A percentile compares a stretch with the other conserved stretches of the same genome.
Conservation (phyloP, 2,888 invertebrate genomes). For the Cheilosia vernalis region DNA sequence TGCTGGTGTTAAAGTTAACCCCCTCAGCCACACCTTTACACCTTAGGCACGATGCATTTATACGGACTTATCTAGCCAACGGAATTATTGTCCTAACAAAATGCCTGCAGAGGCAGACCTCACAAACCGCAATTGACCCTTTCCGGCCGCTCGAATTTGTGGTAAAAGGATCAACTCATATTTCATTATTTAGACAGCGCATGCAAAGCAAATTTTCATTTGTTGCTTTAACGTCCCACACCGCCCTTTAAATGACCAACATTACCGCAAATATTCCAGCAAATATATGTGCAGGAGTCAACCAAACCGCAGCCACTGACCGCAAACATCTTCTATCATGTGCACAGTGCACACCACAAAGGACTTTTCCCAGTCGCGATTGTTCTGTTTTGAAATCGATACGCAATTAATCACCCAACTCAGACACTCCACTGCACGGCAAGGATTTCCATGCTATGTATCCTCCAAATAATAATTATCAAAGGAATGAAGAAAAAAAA, state of each 20-base stretch:
- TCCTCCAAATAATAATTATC: not conserved
- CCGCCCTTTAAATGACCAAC: slow-evolving; percentile 21
- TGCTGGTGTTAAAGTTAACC: not conserved
- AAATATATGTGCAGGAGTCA: slow-evolving; percentile 16
- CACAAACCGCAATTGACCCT: slow-evolving; percentile 14
- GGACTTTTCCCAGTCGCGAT: slow-evolving; percentile 4
- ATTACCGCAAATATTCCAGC: slow-evolving; percentile 17
- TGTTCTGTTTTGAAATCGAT: slow-evolving; percentile 30
- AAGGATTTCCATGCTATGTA: slow-evolving; percentile 22
- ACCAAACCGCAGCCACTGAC: slow-evolving; percentile 33
- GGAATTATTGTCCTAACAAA: slow-evolving; percentile 34
- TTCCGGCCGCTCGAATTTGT: not conserved
- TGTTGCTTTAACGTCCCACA: slow-evolving; percentile 39
- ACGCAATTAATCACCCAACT: slow-evolving; percentile 60
- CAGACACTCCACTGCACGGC: not conserved
- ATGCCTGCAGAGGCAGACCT: not conserved
- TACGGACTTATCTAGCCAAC: not conserved
- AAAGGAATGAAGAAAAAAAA: not conserved
- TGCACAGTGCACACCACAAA: slow-evolving; percentile 35
- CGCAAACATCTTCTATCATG: slow-evolving; percentile 44
- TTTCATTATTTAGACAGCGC: slow-evolving; percentile 28
- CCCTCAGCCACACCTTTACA: not conserved
- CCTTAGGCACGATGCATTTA: not conserved
- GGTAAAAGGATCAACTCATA: slow-evolving; percentile 37
- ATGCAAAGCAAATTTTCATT: slow-evolving; percentile 33